Percentiles rank a stretch among this genome's conserved stretches.
Conservation (phyloP, 2,888 invertebrate species). For the Panorpa germanica region DNA sequence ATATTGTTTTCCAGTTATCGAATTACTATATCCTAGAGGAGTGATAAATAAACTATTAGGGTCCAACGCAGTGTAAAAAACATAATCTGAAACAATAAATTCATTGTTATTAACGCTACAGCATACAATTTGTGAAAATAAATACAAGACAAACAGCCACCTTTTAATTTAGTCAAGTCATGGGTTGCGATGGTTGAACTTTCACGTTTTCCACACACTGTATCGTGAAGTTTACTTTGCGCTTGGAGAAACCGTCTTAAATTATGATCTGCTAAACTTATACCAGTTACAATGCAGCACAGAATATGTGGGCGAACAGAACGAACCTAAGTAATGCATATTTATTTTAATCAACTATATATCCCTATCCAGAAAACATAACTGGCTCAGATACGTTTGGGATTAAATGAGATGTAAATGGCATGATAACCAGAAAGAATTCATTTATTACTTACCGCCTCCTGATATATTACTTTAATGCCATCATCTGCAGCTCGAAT, state of each 20-base stretch:
- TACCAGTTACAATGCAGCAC: slow-evolving; percentile 46
- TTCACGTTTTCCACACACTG: slow-evolving; percentile 58
- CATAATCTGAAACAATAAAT: slow-evolving; percentile 23
- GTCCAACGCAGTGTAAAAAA: slow-evolving; percentile 45
- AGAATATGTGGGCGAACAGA: slow-evolving; percentile 48
- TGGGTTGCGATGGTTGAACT: slow-evolving; percentile 71
- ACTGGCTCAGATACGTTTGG: too few relatives aligned
- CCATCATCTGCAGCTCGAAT: slow-evolving; percentile 14
- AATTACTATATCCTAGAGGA: slow-evolving; percentile 40
- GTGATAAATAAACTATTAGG: slow-evolving; percentile 43
- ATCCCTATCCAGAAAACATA: slow-evolving; percentile 25
- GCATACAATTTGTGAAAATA: too few relatives aligned
- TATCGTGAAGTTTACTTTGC: slow-evolving; percentile 60
- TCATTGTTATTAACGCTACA: slow-evolving; percentile 1
- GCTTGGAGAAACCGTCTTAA: slow-evolving; percentile 62
- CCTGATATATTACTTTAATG: slow-evolving; percentile 13
- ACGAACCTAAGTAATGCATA: slow-evolving; percentile 34
- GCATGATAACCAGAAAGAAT: slow-evolving; percentile 14
- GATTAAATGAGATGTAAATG: too few relatives aligned
- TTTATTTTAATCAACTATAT: slow-evolving; percentile 30
- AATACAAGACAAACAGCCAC: too few relatives aligned
- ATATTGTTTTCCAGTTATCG: slow-evolving; percentile 43
- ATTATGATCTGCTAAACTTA: slow-evolving; percentile 38
- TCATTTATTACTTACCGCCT: slow-evolving; percentile 9
- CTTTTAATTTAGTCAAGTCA: slow-evolving; percentile 36